Percentiles rank a stretch among this genome's conserved stretches.
phyloP scores from a whole-genome alignment of 2,888 invertebrate species.

The Andrena bicolor region DNA sequence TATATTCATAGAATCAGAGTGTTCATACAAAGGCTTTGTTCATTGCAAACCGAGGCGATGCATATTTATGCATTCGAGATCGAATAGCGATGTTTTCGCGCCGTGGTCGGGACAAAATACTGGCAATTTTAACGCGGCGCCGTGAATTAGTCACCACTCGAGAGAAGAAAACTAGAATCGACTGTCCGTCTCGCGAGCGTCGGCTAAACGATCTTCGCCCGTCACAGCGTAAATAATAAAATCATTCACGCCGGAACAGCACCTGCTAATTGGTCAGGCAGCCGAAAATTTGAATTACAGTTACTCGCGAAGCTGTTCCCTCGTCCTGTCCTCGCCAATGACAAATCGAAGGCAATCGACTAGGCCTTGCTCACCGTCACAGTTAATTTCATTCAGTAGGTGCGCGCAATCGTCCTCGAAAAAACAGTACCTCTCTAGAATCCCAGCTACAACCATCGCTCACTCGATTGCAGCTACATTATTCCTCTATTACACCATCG shows the following conservation, averaged over 20 bases:
- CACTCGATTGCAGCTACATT: too few species aligned
- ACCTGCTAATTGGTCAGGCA: slow-evolving; percentile 41
- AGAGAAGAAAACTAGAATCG: background rate
- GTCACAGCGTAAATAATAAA: slow-evolving; percentile 4
- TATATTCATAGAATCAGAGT: background rate
- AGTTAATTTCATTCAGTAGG: too few species aligned
- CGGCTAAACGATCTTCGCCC: slow-evolving; percentile 12
- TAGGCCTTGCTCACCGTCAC: too few species aligned
- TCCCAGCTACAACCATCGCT: too few species aligned
- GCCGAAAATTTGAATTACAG: slow-evolving; percentile 38
- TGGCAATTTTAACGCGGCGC: too few species aligned
- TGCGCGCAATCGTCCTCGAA: too few species aligned
- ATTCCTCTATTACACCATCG: too few species aligned
- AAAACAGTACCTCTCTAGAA: too few species aligned
- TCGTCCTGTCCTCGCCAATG: background rate
- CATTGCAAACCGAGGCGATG: background rate
- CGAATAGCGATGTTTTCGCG: background rate
- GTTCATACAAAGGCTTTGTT: background rate
- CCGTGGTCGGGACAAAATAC: too few species aligned
- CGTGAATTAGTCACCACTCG: background rate
- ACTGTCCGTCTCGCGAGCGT: background rate
- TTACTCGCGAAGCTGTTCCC: slow-evolving; percentile 17
- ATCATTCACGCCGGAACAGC: slow-evolving; percentile 18
- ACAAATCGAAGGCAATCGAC: slow-evolving; percentile 3
- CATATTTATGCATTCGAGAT: background rate